These are phyloP conservation scores for Agonopterix alstromeriana DNA, from an alignment of 2,888 invertebrate species.

Conservation along the genomic window DNA sequence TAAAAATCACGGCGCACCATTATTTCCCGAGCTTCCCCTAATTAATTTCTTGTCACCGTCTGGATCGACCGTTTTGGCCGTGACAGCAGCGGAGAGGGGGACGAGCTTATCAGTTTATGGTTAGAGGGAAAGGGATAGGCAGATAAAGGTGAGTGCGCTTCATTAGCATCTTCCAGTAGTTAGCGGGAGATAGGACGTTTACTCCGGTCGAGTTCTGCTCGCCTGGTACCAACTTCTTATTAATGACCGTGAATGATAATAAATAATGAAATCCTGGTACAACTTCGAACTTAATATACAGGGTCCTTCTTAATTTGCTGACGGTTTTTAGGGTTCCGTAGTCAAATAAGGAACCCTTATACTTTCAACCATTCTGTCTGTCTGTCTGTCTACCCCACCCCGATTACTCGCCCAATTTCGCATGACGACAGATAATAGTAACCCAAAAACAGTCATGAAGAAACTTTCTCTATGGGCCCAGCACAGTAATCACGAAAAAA, in stretches of 20 bases:
- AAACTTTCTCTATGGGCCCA: no score
- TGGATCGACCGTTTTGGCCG: conserved; percentile 63
- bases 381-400: no score
- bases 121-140: conserved; percentile 30
- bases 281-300: no score
- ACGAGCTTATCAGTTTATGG: conserved; percentile 16
- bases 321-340: no score
- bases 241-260: conserved; percentile 39
- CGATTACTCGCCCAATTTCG: no score
- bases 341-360: no score
- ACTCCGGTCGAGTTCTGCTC: conserved; percentile 52
- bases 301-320: no score
- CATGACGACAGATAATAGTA: no score
- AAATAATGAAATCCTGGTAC: conserved; percentile 5
- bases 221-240: conserved; percentile 51
- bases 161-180: conserved; percentile 72
- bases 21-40: conserved; percentile 71
- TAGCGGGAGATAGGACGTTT: conserved; percentile 65
- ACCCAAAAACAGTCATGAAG: no score
- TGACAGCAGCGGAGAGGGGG: conserved; percentile 56
- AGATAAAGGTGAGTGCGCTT: conserved; percentile 61
- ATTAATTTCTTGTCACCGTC: conserved; percentile 76
- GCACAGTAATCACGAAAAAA: no score
- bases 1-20: conserved; percentile 74
- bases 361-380: no score